These are phyloP conservation scores for Pecten maximus DNA, from an alignment of 2,888 invertebrate species.

Conservation along the genomic window DNA sequence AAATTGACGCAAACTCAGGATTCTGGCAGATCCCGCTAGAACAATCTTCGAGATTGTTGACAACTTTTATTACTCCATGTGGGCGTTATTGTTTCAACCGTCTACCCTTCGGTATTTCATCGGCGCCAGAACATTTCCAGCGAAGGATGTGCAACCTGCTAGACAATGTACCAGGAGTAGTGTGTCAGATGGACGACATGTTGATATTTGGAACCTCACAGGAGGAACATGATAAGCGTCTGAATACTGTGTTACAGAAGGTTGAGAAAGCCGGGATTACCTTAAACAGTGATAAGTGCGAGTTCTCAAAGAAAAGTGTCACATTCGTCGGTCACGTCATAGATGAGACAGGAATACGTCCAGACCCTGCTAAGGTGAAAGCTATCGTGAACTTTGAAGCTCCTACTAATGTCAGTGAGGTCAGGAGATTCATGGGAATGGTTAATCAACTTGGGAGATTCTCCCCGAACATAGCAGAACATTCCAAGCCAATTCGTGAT, in stretches of 20 bases:
- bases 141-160: slow-evolving; percentile 77
- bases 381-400: slow-evolving; percentile 47
- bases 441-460: too few relatives aligned
- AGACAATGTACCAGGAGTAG: slow-evolving; percentile 50
- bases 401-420: slow-evolving; percentile 50
- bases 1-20: slow-evolving; percentile 56
- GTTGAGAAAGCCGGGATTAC: slow-evolving; percentile 47
- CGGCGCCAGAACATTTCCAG: slow-evolving; percentile 82
- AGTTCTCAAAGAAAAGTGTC: too few relatives aligned
- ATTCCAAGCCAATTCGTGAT: background rate
- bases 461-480: slow-evolving; percentile 36
- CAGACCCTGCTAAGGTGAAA: slow-evolving; percentile 42
- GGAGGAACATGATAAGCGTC: slow-evolving; percentile 52
- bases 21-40: slow-evolving; percentile 56
- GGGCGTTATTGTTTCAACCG: too few relatives aligned
- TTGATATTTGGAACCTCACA: slow-evolving; percentile 44
- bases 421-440: slow-evolving; percentile 55
- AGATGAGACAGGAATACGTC: slow-evolving; percentile 39
- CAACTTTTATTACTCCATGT: slow-evolving; percentile 68
- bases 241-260: slow-evolving; percentile 42
- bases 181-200: slow-evolving; percentile 58
- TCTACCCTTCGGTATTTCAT: slow-evolving; percentile 70
- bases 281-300: too few relatives aligned
- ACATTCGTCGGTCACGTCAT: too few relatives aligned
- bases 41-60: slow-evolving; percentile 51